A percentile compares a stretch with the other conserved stretches of the same genome.
Evolutionary conservation across 2,888 invertebrate species (phyloP).

Genomic region (Dynastes tityus): DNA sequence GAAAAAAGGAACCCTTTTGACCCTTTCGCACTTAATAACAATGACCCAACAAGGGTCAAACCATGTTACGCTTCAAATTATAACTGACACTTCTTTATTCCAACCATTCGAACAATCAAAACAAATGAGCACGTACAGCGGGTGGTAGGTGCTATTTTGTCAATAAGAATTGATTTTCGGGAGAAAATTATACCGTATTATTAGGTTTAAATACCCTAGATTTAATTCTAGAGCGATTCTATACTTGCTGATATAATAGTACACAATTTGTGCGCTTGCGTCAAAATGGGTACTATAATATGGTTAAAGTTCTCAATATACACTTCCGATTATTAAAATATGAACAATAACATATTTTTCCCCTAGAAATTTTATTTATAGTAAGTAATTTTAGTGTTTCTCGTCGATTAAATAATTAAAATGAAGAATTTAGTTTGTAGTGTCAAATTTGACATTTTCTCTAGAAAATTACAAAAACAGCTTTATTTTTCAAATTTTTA

Average conservation of each 20-base stretch:
- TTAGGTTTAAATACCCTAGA: not conserved
- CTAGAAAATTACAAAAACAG: no score
- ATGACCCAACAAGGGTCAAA: not conserved
- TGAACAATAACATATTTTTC: no score
- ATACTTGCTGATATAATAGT: not conserved
- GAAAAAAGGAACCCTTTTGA: not conserved
- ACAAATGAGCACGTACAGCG: not conserved
- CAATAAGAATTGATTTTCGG: not conserved
- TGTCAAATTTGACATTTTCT: no score
- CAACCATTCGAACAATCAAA: not conserved
- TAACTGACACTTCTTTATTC: not conserved
- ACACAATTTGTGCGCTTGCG: not conserved
- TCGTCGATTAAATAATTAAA: no score
- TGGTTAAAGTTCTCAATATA: no score
- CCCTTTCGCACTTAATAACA: slow-evolving; percentile 8
- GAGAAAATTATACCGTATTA: not conserved
- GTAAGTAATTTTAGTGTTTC: no score
- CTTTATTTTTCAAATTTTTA: no score
- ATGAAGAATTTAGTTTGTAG: no score
- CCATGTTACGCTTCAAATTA: not conserved
- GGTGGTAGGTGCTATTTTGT: not conserved
- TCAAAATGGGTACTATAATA: no score
- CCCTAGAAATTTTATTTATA: no score
- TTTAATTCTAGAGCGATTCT: not conserved
- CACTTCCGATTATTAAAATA: no score